phyloP scores from a whole-genome alignment of 2,888 invertebrate genomes.

The Drosophila prostipennis region DNA sequence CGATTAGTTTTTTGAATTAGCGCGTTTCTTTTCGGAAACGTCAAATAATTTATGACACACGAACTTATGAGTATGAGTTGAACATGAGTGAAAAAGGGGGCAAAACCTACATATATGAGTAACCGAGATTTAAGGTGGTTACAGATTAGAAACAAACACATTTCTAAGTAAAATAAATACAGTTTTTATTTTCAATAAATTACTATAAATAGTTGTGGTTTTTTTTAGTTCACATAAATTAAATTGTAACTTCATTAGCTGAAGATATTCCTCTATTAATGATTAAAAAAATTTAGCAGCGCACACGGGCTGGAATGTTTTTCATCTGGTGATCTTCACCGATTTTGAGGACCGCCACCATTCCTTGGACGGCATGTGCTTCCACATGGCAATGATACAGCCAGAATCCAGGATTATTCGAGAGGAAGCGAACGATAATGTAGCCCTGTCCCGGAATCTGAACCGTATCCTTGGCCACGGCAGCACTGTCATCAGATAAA shows the following conservation, averaged over 20 bases:
- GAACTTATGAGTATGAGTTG: not conserved
- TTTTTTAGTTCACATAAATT: not conserved
- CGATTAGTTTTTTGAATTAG: not conserved
- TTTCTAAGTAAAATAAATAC: not conserved
- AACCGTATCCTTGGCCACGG: conserved; percentile 81
- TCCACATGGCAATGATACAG: conserved; percentile 82
- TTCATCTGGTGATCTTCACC: conserved; percentile 82
- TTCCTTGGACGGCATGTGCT: conserved; percentile 74
- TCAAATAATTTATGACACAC: not conserved
- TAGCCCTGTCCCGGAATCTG: conserved; percentile 81
- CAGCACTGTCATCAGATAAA: conserved; percentile 66
- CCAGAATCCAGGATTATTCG: conserved; percentile 82
- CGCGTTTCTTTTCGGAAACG: not conserved
- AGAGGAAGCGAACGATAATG: conserved; percentile 80
- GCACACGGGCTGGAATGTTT: conserved; percentile 67
- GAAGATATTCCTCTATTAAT: not conserved
- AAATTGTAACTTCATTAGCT: not conserved
- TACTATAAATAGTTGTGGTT: not conserved
- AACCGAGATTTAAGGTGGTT: conserved; percentile 2
- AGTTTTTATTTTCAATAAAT: not conserved
- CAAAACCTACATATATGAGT: not conserved
- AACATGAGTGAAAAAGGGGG: not conserved
- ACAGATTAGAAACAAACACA: not conserved
- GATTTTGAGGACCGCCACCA: conserved; percentile 80
- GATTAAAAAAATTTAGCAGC: conserved; percentile 55